A percentile compares a stretch with the other conserved stretches of the same genome.
These are phyloP conservation scores for Parapristionchus giblindavisi DNA, from an alignment of 2,888 invertebrate species.

Conservation along the genomic window DNA sequence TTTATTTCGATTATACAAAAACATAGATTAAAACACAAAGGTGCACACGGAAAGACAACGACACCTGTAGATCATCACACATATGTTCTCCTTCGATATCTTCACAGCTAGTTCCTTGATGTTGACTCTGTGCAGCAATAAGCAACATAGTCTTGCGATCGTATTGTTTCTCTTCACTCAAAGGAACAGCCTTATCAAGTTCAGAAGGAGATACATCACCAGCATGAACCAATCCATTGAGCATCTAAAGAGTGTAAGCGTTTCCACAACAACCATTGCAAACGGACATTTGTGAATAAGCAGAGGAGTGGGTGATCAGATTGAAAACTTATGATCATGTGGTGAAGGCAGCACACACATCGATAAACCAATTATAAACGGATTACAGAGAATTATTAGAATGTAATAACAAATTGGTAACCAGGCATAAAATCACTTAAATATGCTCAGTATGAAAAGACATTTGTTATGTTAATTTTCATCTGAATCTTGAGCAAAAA, in stretches of 20 bases:
- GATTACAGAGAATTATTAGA: neutral
- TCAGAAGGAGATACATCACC: constrained; percentile 31
- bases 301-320: constrained; percentile 27
- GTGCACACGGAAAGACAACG: too few species aligned
- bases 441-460: too few species aligned
- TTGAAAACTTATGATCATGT: constrained; percentile 40
- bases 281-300: neutral
- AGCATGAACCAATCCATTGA: constrained; percentile 40
- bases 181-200: constrained; percentile 39
- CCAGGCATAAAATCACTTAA: neutral
- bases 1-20: too few species aligned
- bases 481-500: too few species aligned
- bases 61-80: constrained; percentile 26
- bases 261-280: neutral
- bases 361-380: constrained; percentile 1
- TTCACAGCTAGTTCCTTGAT: neutral
- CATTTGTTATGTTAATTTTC: too few species aligned
- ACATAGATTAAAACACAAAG: too few species aligned
- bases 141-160: constrained; percentile 42
- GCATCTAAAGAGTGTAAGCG: constrained; percentile 35
- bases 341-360: constrained; percentile 10
- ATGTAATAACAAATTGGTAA: neutral
- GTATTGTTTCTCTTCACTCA: constrained; percentile 39
- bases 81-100: constrained; percentile 24
- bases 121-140: constrained; percentile 39